Evolutionary conservation across 2,113 vertebrate genomes (phyloP), one percentile per base, ranked within the genome.

Genomic region (Ictidomys tridecemlineatus): DNA sequence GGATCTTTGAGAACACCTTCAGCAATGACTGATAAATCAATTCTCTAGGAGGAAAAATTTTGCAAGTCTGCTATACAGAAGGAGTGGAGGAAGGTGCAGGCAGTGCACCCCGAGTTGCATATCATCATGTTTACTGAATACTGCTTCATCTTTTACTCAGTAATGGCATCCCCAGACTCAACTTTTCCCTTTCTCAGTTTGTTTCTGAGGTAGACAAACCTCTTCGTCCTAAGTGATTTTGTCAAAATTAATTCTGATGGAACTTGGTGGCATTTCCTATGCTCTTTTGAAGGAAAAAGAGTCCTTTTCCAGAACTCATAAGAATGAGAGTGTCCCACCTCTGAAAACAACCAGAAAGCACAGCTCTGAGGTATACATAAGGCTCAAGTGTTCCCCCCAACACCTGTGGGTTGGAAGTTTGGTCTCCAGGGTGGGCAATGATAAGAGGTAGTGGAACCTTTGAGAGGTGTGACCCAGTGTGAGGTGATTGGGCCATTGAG

Each of bases 21-120:
- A 85, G 37, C 30, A 34, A 92, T 42, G 69, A 4, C 2, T n/a
- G 79, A 12, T 17, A 48, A 70, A 70, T 39, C 48, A 37, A 56
- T 9, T 7, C 37, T 51, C 28, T 20, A 78, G 32, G 17, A 89
- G 14, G 28, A 16, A n/a, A 37, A 53, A 61, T 37, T 85, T 37
- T 42, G 8, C 63, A 70, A 88, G 5, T 37, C 53, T 9, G 14
- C 58, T 28, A 18, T 8, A 8, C n/a, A 42, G 78, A 28, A 85
- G 11, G 37, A 65, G 58, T 8, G 20, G 32, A 34, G 72, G 28
- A 69, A 82, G 10, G 4, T 42, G 30, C 11, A 94, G 34, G 17
- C 0, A 30, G 13, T 26, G 16, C 16, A 39, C 14, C 37, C 7
- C n/a, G 17, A 28, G 20, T 4, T 4, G n/a, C 9, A 26, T 14